Conservation (phyloP, 2,113 vertebrate species). For the Ochotona princeps region DNA sequence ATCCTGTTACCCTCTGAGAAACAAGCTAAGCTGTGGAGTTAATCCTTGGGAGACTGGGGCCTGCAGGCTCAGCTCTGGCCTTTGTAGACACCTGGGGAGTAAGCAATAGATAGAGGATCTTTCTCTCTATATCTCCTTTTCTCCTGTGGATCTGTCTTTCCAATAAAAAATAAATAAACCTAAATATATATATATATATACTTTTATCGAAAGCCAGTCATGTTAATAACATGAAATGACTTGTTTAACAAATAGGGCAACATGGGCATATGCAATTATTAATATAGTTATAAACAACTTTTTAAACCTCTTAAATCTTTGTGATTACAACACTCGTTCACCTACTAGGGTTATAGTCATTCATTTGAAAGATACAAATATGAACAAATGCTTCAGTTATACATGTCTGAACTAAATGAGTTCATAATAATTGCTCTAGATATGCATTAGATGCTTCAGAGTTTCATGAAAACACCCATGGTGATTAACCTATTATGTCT, state of each 20-base stretch:
- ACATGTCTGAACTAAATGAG: neutral
- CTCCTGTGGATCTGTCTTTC: too few species aligned
- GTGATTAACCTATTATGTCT: neutral
- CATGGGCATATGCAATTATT: neutral
- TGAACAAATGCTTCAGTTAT: neutral
- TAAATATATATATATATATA: neutral
- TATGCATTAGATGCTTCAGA: neutral
- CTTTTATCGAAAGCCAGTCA: neutral
- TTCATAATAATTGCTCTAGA: neutral
- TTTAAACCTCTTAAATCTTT: neutral
- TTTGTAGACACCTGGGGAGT: too few species aligned
- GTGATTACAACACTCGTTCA: neutral
- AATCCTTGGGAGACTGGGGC: too few species aligned
- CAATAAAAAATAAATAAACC: too few species aligned
- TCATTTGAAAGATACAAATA: neutral
- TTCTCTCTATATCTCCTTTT: too few species aligned
- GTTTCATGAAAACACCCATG: neutral
- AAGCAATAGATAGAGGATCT: too few species aligned
- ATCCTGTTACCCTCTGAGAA: too few species aligned
- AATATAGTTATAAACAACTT: neutral
- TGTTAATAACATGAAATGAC: neutral
- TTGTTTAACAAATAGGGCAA: neutral
- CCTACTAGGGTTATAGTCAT: neutral
- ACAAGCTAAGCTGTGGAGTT: too few species aligned
- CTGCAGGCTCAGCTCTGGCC: too few species aligned